These are phyloP conservation scores for Nixonia krombeini DNA, from an alignment of 1,140 invertebrate genomes.

Conservation along the genomic window DNA sequence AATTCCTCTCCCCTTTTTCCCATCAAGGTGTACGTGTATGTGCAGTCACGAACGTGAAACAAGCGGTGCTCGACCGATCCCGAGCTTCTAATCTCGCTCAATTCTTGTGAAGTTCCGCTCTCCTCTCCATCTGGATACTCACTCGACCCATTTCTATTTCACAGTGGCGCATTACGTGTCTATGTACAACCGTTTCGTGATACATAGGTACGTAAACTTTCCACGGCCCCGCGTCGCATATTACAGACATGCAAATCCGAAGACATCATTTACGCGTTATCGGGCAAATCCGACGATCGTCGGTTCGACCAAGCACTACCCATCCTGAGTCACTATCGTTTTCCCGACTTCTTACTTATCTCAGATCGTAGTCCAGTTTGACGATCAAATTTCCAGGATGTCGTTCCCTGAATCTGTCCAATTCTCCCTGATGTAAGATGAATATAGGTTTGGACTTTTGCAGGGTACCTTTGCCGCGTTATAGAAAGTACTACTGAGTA, in stretches of 20 bases:
- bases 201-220: slow-evolving; percentile 17
- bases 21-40: slow-evolving; percentile 3
- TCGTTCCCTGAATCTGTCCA: no score
- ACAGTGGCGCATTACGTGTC: slow-evolving; percentile 35
- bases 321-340: no score
- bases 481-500: no score
- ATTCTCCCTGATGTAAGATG: no score
- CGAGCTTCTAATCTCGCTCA: slow-evolving; percentile 40
- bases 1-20: slow-evolving; percentile 27
- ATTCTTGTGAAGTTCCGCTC: slow-evolving; percentile 35
- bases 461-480: no score
- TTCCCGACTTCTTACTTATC: no score
- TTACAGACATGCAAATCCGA: slow-evolving; percentile 27
- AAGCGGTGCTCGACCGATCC: slow-evolving; percentile 38
- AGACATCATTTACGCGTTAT: slow-evolving; percentile 15
- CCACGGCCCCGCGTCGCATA: slow-evolving; percentile 19
- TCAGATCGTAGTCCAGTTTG: no score
- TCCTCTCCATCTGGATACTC: slow-evolving; percentile 37
- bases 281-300: slow-evolving; percentile 5
- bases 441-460: no score
- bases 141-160: slow-evolving; percentile 46
- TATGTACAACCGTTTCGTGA: slow-evolving; percentile 24
- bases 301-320: slow-evolving; percentile 2
- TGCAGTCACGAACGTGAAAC: slow-evolving; percentile 36
- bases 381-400: no score